phyloP scores from a whole-genome alignment of 2,797 vertebrate genomes.

The Hippopotamyrus pictus region DNA sequence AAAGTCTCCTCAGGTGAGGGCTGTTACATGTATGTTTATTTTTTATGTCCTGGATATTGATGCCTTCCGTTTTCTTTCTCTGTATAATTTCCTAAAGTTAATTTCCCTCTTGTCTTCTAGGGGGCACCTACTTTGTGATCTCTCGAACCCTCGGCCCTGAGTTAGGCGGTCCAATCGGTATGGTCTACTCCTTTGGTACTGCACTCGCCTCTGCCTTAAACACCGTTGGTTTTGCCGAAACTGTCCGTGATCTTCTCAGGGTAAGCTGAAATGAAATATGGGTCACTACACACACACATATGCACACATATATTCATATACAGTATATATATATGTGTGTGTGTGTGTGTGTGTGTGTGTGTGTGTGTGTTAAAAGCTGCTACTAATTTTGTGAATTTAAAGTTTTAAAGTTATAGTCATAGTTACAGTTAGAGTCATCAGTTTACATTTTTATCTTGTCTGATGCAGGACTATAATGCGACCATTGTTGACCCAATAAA shows the following conservation, averaged over 20 bases:
- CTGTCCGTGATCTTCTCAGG: constrained; percentile 53
- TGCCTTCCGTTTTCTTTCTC: neutral
- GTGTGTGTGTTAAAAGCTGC: neutral
- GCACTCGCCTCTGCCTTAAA: constrained; percentile 62
- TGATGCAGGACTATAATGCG: constrained; percentile 48
- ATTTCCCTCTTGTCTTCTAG: constrained; percentile 32
- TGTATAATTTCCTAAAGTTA: neutral
- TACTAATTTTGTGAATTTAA: neutral
- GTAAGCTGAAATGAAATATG: constrained; percentile 29
- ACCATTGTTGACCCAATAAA: constrained; percentile 52
- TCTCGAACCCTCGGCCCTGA: constrained; percentile 62
- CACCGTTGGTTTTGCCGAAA: constrained; percentile 61
- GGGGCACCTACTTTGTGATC: constrained; percentile 64
- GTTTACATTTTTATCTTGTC: neutral
- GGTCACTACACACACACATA: neutral
- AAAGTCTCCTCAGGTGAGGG: constrained; percentile 60
- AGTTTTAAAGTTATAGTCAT: neutral
- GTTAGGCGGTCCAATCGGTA: constrained; percentile 57
- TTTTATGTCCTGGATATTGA: no score
- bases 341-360: no score
- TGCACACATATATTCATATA: no score
- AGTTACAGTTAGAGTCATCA: neutral
- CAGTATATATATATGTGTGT: no score
- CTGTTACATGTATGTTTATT: neutral
- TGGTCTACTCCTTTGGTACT: constrained; percentile 64